Evolutionary conservation across 30 jellyfish, hydroid and myxozoan genomes (phyloP).

Genomic region (Sanderia malayensis): DNA sequence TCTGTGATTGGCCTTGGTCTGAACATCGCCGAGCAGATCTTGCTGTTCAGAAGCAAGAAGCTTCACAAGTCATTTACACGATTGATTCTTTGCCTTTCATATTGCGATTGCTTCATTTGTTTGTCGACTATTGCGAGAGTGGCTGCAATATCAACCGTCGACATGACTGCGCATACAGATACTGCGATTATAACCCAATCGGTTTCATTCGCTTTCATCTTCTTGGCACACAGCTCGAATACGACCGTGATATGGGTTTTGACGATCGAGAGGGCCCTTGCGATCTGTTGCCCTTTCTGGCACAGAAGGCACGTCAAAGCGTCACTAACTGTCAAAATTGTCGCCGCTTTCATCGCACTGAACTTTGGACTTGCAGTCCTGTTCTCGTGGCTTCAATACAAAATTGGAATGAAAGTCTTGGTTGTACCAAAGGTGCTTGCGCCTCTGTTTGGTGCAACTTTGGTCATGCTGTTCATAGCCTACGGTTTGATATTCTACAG

Average conservation of each 20-base stretch:
- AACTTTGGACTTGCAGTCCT: background rate
- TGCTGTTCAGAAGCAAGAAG: slow-evolving; percentile 9
- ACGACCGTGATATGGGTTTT: slow-evolving; percentile 18
- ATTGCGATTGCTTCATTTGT: slow-evolving; percentile 22
- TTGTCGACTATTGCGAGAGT: slow-evolving; percentile 20
- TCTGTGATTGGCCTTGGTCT: slow-evolving; percentile 6
- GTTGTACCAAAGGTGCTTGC: background rate
- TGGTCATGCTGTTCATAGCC: background rate
- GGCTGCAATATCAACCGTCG: background rate
- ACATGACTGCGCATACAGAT: background rate
- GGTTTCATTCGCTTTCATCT: slow-evolving; percentile 5
- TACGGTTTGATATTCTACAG: background rate
- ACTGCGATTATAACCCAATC: background rate
- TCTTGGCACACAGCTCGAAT: slow-evolving; percentile 11
- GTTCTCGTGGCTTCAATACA: background rate
- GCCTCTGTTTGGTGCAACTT: background rate
- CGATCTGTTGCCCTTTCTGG: slow-evolving; percentile 20
- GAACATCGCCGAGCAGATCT: slow-evolving; percentile 21
- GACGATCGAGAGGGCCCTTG: slow-evolving; percentile 24
- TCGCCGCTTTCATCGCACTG: background rate
- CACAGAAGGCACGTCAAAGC: slow-evolving; percentile 12
- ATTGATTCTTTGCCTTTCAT: slow-evolving; percentile 13
- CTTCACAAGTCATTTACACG: slow-evolving; percentile 19
- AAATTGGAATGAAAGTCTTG: background rate
- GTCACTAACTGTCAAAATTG: slow-evolving; percentile 6